phyloP scores from a whole-genome alignment of 1,140 invertebrate species.

The Trachymyrmex cornetzi region DNA sequence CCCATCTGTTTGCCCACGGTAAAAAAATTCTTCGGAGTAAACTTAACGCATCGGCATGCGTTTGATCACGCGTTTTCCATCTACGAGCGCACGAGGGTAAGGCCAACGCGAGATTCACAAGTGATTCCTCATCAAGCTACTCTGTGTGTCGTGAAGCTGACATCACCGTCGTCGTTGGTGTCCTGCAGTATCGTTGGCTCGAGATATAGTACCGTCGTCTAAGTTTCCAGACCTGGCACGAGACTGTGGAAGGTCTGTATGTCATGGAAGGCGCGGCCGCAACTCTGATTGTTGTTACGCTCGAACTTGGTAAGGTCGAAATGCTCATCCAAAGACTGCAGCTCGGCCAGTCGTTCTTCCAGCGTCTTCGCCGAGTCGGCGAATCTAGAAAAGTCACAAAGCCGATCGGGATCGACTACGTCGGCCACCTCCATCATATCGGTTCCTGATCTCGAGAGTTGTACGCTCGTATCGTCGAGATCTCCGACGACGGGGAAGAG shows the following conservation, averaged over 20 bases:
- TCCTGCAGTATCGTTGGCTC: constrained; percentile 27
- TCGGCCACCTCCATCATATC: constrained; percentile 81
- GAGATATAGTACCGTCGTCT: constrained; percentile 74
- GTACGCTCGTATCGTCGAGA: constrained; percentile 70
- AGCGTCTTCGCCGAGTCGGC: constrained; percentile 81
- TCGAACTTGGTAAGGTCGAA: constrained; percentile 83
- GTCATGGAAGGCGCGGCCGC: constrained; percentile 90
- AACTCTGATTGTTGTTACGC: constrained; percentile 86
- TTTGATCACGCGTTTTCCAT: not conserved
- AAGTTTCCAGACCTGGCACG: constrained; percentile 90
- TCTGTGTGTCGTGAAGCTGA: constrained; percentile 44
- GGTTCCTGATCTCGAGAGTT: constrained; percentile 65
- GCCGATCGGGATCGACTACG: constrained; percentile 81
- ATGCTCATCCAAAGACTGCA: constrained; percentile 84
- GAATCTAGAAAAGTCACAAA: constrained; percentile 83
- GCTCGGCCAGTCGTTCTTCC: constrained; percentile 81
- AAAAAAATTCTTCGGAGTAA: not conserved
- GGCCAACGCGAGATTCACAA: not conserved
- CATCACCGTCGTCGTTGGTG: not conserved
- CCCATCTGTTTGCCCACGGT: constrained; percentile 43
- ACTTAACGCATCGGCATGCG: not conserved
- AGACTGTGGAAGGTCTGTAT: constrained; percentile 91
- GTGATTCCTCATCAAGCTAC: constrained; percentile 37
- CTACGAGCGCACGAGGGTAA: not conserved
- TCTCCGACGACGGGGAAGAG: constrained; percentile 73